These are phyloP conservation scores for fruit fly (Drosophila melanogaster) DNA, from an alignment of 1,140 invertebrate genomes.

Conservation along the genomic window DNA sequence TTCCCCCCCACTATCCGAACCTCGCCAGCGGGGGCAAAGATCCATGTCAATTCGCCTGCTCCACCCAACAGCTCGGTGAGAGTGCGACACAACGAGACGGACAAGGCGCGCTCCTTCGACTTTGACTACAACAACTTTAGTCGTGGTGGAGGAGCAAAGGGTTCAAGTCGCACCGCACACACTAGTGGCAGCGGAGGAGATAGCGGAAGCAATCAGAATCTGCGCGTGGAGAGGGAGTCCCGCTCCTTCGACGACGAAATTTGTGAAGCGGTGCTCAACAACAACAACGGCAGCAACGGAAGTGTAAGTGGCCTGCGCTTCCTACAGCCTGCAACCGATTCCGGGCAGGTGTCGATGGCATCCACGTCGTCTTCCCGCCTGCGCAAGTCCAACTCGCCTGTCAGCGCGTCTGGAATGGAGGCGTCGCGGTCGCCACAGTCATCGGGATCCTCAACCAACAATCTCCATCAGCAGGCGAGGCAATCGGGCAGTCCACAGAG, in stretches of 20 bases:
- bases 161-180: conserved; percentile 20
- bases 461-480: conserved; percentile 52
- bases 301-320: conserved; percentile 43
- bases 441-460: conserved; percentile 75
- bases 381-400: conserved; percentile 54
- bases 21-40: conserved; percentile 30
- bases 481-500: conserved; percentile 73
- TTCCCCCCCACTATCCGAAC: conserved; percentile 62
- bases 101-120: conserved; percentile 82
- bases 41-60: conserved; percentile 14
- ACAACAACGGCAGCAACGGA: conserved; percentile 40
- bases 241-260: conserved; percentile 84
- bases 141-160: conserved; percentile 23
- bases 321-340: conserved; percentile 50
- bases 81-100: conserved; percentile 61
- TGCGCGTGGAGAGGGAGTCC: conserved; percentile 74
- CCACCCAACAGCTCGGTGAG: conserved; percentile 11
- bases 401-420: conserved; percentile 28
- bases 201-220: conserved; percentile 67
- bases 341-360: conserved; percentile 1
- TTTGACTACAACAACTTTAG: conserved; percentile 78
- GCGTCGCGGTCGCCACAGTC: conserved; percentile 72
- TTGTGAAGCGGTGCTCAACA: conserved; percentile 66
- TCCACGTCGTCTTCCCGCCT: conserved; percentile 31
- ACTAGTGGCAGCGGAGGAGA: conserved; percentile 47